These are phyloP conservation scores for Aleiodes testaceus DNA, from an alignment of 2,888 invertebrate species.

Conservation along the genomic window DNA sequence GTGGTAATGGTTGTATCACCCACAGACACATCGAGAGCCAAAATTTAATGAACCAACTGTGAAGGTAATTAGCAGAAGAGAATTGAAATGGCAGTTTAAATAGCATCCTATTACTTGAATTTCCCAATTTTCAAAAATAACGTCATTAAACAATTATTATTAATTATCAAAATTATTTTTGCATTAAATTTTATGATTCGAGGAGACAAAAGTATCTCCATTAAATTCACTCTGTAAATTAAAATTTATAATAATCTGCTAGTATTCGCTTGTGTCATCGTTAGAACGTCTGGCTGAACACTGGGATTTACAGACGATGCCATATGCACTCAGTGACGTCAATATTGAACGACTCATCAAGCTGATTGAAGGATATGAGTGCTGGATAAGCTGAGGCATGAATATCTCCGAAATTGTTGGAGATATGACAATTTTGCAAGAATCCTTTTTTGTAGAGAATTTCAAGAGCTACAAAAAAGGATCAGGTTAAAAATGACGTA, in stretches of 20 bases:
- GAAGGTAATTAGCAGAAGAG: conserved; percentile 30
- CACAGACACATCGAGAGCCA: conserved; percentile 1
- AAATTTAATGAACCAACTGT: conserved; percentile 33
- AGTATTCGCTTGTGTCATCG: conserved; percentile 22
- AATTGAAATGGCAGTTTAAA: conserved; percentile 19
- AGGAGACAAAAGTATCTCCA: not conserved
- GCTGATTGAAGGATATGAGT: conserved; percentile 31
- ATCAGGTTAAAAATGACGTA: too few species aligned
- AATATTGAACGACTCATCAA: conserved; percentile 43
- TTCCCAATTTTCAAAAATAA: too few species aligned
- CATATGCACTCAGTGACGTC: conserved; percentile 20
- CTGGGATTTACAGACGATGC: not conserved
- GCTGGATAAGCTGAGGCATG: not conserved
- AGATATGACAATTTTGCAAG: too few species aligned
- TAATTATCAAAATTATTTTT: conserved; percentile 1
- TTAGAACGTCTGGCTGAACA: conserved; percentile 5
- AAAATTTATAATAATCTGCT: conserved; percentile 1
- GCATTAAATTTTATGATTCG: not conserved
- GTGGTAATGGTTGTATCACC: conserved; percentile 36
- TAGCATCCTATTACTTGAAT: not conserved
- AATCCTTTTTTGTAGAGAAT: too few species aligned
- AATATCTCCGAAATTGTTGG: not conserved
- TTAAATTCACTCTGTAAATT: conserved; percentile 3
- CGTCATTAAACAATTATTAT: not conserved
- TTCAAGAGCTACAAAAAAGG: too few species aligned